Evolutionary conservation across 2,113 vertebrate species (phyloP).

Genomic region (Neogale vison): DNA sequence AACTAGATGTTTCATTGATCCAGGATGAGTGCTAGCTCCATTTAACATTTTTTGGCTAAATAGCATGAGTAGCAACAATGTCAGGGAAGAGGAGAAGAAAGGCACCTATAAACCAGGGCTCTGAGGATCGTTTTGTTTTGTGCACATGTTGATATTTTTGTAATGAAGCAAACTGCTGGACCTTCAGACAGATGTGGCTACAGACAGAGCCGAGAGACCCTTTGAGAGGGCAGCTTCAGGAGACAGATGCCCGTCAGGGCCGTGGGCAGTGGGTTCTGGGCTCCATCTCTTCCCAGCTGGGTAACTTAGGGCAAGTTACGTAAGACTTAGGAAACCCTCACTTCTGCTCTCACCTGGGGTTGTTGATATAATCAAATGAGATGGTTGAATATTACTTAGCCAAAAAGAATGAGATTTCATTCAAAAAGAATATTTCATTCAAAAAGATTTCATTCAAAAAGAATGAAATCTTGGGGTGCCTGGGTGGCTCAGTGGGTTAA

Average conservation of each 20-base stretch:
- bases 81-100: neutral
- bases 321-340: neutral
- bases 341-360: neutral
- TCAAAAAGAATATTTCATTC: too few species aligned
- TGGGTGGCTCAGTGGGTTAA: too few species aligned
- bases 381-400: neutral
- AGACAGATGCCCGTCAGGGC: fast-evolving
- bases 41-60: neutral
- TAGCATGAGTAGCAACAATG: neutral
- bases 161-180: neutral
- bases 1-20: neutral
- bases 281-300: neutral
- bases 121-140: neutral
- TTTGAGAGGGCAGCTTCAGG: neutral
- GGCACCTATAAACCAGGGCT: neutral
- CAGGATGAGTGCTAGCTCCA: neutral
- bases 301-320: neutral
- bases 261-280: fast-evolving
- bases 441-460: too few species aligned
- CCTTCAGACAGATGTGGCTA: neutral
- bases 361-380: neutral
- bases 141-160: neutral
- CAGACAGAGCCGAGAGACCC: neutral
- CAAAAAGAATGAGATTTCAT: too few species aligned
- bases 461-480: neutral